Conservation (phyloP, 2,888 invertebrate species). For the Acholoe squamosa region DNA sequence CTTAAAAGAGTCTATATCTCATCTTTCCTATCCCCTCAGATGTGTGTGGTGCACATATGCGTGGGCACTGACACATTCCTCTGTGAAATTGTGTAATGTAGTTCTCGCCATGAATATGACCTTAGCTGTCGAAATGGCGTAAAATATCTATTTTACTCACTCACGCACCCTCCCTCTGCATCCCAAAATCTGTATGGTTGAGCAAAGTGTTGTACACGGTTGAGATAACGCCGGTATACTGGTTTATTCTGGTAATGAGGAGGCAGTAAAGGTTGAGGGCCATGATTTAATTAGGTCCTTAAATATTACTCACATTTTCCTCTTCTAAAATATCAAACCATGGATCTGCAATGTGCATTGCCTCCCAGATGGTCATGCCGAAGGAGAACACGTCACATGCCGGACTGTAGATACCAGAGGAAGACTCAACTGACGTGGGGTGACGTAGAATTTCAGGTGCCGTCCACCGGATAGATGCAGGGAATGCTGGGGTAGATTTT, state of each 20-base stretch:
- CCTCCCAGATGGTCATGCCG: constrained; percentile 80
- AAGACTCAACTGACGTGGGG: constrained; percentile 71
- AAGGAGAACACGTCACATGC: constrained; percentile 81
- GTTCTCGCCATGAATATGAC: no score
- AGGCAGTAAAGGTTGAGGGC: not conserved
- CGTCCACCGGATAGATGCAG: constrained; percentile 80
- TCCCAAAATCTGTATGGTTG: no score
- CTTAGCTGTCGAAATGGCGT: no score
- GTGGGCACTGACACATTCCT: no score
- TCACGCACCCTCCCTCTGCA: no score
- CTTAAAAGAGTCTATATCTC: no score
- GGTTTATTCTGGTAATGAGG: not conserved
- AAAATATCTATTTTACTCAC: no score
- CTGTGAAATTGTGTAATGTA: no score
- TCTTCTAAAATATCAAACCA: constrained; percentile 78
- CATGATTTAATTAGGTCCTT: no score
- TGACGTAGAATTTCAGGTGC: constrained; percentile 79
- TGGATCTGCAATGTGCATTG: constrained; percentile 77
- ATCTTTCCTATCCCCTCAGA: no score
- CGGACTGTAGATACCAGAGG: constrained; percentile 72
- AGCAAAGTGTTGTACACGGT: not conserved
- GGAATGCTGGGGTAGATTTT: constrained; percentile 77
- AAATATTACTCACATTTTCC: constrained; percentile 73
- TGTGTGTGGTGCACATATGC: no score
- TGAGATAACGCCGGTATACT: not conserved